phyloP scores from a whole-genome alignment of 2,888 invertebrate genomes.

The Lottia gigantea region DNA sequence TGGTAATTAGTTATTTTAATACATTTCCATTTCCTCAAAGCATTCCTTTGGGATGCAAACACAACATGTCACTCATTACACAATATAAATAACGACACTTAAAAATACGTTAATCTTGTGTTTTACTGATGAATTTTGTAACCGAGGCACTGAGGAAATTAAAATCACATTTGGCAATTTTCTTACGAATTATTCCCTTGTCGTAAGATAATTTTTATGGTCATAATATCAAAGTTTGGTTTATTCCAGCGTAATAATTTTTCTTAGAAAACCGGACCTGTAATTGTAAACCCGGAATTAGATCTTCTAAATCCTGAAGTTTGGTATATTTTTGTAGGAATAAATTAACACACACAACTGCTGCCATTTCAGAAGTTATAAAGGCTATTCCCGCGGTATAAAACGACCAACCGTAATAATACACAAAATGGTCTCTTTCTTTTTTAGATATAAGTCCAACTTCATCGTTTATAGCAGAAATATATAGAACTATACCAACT shows the following conservation, averaged over 20 bases:
- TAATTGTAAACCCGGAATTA: conserved; percentile 49
- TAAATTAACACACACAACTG: conserved; percentile 59
- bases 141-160: not conserved
- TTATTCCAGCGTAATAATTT: not conserved
- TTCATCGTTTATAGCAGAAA: conserved; percentile 64
- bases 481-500: conserved; percentile 61
- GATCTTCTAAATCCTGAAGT: conserved; percentile 52
- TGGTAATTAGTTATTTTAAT: no score
- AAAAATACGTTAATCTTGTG: no score
- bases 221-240: conserved; percentile 2
- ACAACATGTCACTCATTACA: no score
- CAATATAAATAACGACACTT: no score
- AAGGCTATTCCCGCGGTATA: conserved; percentile 61
- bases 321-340: conserved; percentile 55
- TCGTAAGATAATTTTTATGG: not conserved
- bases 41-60: no score
- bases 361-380: conserved; percentile 55
- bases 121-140: not conserved
- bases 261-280: not conserved
- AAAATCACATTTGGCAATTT: not conserved
- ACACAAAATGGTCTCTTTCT: conserved; percentile 48
- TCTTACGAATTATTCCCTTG: not conserved
- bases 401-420: conserved; percentile 65
- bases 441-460: conserved; percentile 49
- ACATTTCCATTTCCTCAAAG: no score